phyloP scores from a whole-genome alignment of 2,888 invertebrate genomes.

The Eristalis arbustorum region DNA sequence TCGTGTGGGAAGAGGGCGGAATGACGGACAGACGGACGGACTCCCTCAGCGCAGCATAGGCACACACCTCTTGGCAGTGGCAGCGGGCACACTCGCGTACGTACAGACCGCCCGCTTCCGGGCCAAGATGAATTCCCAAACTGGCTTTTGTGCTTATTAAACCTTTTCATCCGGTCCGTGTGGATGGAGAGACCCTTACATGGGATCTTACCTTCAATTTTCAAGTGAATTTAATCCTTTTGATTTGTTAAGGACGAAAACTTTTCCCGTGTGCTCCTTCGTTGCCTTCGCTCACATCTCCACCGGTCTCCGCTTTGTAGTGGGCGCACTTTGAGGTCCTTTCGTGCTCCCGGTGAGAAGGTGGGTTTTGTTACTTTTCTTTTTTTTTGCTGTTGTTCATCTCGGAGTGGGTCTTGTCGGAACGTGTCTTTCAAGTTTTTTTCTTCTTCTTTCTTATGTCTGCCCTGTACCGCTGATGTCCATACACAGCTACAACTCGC shows the following conservation, averaged over 20 bases:
- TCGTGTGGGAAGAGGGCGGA: neutral
- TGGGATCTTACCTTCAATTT: conserved; percentile 46
- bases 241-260: conserved; percentile 48
- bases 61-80: neutral
- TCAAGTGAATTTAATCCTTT: conserved; percentile 56
- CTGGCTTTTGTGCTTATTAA: conserved; percentile 38
- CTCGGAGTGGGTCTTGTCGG: neutral
- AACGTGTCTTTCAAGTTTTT: conserved; percentile 27
- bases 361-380: neutral
- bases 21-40: neutral
- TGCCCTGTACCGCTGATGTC: neutral
- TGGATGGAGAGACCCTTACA: conserved; percentile 3
- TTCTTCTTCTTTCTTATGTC: neutral
- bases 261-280: conserved; percentile 9
- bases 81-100: too few species aligned
- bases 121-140: conserved; percentile 33
- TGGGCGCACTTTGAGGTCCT: conserved; percentile 2
- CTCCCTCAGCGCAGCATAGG: neutral
- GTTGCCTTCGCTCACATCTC: neutral
- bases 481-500: neutral
- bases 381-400: neutral
- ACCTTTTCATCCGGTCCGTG: conserved; percentile 6
- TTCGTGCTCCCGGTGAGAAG: neutral
- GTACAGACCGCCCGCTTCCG: neutral
- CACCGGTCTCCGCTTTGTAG: neutral